These are phyloP conservation scores for Ruditapes philippinarum DNA, from an alignment of 1,140 invertebrate genomes.

Conservation along the genomic window DNA sequence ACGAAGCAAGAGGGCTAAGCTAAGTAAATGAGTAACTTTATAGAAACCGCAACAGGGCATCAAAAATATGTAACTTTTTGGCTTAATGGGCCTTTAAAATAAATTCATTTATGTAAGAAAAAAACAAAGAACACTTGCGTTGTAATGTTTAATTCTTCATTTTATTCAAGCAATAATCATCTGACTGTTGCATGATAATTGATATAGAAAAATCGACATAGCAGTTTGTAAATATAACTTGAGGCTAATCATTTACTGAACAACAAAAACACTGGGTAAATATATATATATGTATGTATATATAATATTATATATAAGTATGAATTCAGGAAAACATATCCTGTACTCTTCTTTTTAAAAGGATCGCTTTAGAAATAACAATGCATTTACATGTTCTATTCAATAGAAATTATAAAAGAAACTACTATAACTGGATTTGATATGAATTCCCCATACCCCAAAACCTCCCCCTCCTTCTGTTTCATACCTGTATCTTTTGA, in stretches of 20 bases:
- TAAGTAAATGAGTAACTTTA: too few species aligned
- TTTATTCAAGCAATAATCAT: conserved; percentile 51
- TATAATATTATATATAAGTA: too few species aligned
- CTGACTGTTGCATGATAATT: conserved; percentile 45
- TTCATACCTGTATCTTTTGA: too few species aligned
- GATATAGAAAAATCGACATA: conserved; percentile 48
- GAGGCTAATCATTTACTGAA: conserved; percentile 4
- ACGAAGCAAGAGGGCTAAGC: too few species aligned
- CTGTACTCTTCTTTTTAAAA: not conserved
- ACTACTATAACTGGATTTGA: not conserved
- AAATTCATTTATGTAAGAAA: too few species aligned
- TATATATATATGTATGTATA: too few species aligned
- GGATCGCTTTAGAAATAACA: not conserved
- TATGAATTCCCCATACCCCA: too few species aligned
- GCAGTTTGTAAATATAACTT: conserved; percentile 34
- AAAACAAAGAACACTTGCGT: not conserved
- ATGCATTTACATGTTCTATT: not conserved
- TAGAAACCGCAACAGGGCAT: too few species aligned
- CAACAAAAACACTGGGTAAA: conserved; percentile 22
- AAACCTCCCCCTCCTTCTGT: too few species aligned
- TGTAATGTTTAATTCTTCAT: conserved; percentile 48
- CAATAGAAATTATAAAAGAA: not conserved
- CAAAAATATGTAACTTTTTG: too few species aligned
- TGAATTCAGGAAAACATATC: conserved; percentile 4
- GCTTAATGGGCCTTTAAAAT: too few species aligned